Conservation (phyloP, 2,888 invertebrate species). For the Lasioglossum oenotherae region DNA sequence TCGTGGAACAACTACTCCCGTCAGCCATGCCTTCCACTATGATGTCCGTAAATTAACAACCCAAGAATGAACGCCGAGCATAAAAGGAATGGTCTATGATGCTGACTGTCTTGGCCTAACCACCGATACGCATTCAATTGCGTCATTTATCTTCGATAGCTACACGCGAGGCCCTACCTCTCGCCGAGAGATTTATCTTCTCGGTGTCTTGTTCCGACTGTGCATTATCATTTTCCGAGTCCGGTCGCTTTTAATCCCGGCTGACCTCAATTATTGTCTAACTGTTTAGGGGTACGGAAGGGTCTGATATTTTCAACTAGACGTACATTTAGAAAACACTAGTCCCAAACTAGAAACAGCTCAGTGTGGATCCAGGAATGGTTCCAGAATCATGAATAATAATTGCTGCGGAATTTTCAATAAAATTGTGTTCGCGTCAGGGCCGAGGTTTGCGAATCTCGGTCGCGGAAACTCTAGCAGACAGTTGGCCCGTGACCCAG, state of each 20-base stretch:
- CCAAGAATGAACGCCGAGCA: not conserved
- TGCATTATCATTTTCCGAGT: not conserved
- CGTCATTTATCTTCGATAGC: not conserved
- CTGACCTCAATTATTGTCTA: not conserved
- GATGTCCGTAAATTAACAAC: slow-evolving; percentile 8
- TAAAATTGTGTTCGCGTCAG: slow-evolving; percentile 20
- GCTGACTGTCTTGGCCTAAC: not conserved
- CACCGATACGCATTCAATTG: not conserved
- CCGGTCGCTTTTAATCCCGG: not conserved
- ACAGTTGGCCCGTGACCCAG: slow-evolving; percentile 50
- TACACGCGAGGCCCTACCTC: not conserved
- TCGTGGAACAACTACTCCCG: slow-evolving; percentile 23
- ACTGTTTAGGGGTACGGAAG: not conserved
- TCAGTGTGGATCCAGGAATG: not conserved
- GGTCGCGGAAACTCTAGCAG: slow-evolving; percentile 43
- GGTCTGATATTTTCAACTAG: not conserved
- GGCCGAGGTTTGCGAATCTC: slow-evolving; percentile 43
- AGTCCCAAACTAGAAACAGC: not conserved
- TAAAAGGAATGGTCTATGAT: not conserved
- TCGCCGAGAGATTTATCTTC: not conserved
- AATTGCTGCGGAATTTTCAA: slow-evolving; percentile 14
- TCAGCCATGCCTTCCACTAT: not conserved
- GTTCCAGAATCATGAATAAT: not conserved
- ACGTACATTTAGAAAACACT: not conserved
- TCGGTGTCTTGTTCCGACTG: not conserved